Percentiles rank a stretch among this genome's conserved stretches.
Conservation (phyloP, 2,113 vertebrate species). For the Perccottus glenii region DNA sequence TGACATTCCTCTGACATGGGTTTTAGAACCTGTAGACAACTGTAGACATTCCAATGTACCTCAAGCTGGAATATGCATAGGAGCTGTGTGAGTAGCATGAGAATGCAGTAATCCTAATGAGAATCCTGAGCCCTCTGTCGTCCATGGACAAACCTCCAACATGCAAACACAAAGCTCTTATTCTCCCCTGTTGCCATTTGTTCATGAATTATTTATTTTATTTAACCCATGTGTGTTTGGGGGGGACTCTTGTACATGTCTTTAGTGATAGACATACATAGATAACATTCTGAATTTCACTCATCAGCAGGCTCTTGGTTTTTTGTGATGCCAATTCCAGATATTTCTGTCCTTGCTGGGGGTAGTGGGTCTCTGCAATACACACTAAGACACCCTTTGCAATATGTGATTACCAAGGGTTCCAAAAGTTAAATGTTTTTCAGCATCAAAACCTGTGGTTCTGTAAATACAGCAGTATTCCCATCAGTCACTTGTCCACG, state of each 20-base stretch:
- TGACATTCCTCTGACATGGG: conserved; percentile 35
- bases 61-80: conserved; percentile 33
- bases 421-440: neutral
- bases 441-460: neutral
- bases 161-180: conserved; percentile 47
- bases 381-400: neutral
- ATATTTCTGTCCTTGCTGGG: neutral
- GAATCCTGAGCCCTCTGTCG: conserved; percentile 43
- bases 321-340: conserved; percentile 19
- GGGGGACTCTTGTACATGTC: too few species aligned
- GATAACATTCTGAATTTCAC: too few species aligned
- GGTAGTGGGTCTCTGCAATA: neutral
- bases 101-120: conserved; percentile 43
- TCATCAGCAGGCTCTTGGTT: neutral
- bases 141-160: conserved; percentile 29
- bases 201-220: conserved; percentile 65
- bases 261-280: too few species aligned
- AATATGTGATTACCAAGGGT: neutral
- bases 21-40: conserved; percentile 51
- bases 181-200: conserved; percentile 28
- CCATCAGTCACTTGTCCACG: neutral
- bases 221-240: too few species aligned
- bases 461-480: neutral
- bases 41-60: conserved; percentile 29
- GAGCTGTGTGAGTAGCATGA: conserved; percentile 38